Evolutionary conservation across 2,888 invertebrate species (phyloP), one percentile per base, ranked within the genome.

Genomic region (Cantharis flavilabris): DNA sequence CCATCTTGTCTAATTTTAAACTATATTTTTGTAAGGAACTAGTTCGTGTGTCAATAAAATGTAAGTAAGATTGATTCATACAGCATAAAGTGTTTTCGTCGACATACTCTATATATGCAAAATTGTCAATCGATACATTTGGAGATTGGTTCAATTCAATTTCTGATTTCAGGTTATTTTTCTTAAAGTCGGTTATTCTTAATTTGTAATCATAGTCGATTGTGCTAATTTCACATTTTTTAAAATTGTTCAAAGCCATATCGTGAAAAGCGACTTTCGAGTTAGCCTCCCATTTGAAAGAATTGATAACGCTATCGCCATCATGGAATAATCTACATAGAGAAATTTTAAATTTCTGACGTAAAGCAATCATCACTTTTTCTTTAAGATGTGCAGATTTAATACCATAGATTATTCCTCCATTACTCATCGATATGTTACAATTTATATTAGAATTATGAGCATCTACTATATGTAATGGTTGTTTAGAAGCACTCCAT

Each of bases 61-160:
- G 72, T 18, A 75, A 14, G 62, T 69, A 71, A 64, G 62, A 65
- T 30, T 73, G 73, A 71, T 75, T 73, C 67, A 78, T 78, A 62
- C 62, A 73, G 14, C 49, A 26, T 7, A 78, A 10, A 23, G 71
- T 73, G 33, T 76, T 76, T 10, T 5, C n/a, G 62, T 78, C 76
- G 3, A 67, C 4, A 71, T 69, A 76, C 16, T 70, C 18, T 23
- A 78, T 70, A 16, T 73, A 70, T 28, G 75, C 70, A 67, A 71
- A 70, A 28, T 9, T 2, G 62, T 75, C 73, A 16, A 7, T 20
- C 28, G 28, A 62, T 20, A 4, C 10, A 63, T 16, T 20, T 20
- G 10, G 14, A 49, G 65, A 28, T 10, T 49, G 49, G 14, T 3
- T 5, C 71, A 78, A 75, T 28, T 20, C 30, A 69, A 73, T 62